A percentile compares a stretch with the other conserved stretches of the same genome.
Evolutionary conservation across 1,140 invertebrate species (phyloP).

Genomic region (Bombus vancouverensis): DNA sequence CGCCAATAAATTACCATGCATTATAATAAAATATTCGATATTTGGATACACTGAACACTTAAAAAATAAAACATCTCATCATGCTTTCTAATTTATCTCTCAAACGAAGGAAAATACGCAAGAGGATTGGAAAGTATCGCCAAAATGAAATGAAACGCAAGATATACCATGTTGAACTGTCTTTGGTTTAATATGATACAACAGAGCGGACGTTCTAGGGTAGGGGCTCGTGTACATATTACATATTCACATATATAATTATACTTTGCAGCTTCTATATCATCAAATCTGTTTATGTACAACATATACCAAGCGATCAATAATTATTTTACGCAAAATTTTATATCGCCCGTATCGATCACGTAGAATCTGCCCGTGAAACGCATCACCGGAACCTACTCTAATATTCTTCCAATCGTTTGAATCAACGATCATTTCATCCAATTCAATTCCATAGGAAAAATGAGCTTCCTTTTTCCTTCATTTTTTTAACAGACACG

Average conservation of each 20-base stretch:
- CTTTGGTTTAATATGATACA: slow-evolving; percentile 81
- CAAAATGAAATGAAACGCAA: slow-evolving; percentile 30
- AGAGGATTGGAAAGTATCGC: neutral
- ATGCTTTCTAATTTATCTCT: too few relatives aligned
- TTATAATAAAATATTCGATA: too few relatives aligned
- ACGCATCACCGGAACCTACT: neutral
- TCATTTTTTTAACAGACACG: neutral
- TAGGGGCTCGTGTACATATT: slow-evolving; percentile 64
- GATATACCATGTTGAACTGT: slow-evolving; percentile 65
- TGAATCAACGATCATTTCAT: too few relatives aligned
- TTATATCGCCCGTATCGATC: slow-evolving; percentile 24
- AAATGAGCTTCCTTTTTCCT: neutral
- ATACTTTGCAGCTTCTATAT: slow-evolving; percentile 60
- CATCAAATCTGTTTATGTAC: slow-evolving; percentile 68
- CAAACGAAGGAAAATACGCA: neutral
- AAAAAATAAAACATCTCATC: too few relatives aligned
- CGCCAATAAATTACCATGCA: too few relatives aligned
- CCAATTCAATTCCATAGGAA: too few relatives aligned
- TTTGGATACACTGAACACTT: too few relatives aligned
- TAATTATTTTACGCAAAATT: slow-evolving; percentile 55
- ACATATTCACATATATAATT: slow-evolving; percentile 74
- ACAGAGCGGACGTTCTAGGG: slow-evolving; percentile 64
- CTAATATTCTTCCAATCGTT: neutral
- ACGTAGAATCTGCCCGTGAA: neutral
- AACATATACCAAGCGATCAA: slow-evolving; percentile 60